phyloP scores from a whole-genome alignment of 92 coral and sea anemone species.

The Siderastrea siderea region DNA sequence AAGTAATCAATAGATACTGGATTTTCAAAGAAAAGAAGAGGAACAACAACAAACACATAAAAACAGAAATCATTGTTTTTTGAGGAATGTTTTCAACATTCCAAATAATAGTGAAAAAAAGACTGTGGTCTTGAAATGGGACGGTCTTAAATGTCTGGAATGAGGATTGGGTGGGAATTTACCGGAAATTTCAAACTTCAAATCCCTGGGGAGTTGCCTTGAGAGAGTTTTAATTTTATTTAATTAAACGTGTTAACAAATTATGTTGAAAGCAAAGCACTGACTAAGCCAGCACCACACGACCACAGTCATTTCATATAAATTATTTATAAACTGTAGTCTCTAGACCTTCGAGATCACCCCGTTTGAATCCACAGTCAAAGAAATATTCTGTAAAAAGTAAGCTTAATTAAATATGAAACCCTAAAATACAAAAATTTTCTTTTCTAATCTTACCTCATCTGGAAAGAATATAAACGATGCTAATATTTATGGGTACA shows the following conservation, averaged over 20 bases:
- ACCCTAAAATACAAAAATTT: background rate
- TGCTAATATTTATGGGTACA: background rate
- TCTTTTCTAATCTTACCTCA: background rate
- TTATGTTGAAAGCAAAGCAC: background rate
- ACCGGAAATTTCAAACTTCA: background rate
- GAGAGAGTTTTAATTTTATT: background rate
- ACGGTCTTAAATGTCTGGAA: background rate
- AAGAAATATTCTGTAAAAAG: background rate
- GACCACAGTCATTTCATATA: background rate
- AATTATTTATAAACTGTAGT: conserved; percentile 1
- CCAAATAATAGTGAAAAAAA: no score
- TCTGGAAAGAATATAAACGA: background rate
- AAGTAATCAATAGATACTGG: no score
- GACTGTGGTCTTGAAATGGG: no score
- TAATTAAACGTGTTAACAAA: background rate
- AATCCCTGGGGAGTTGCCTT: background rate
- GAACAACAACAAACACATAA: no score
- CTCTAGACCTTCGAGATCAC: background rate
- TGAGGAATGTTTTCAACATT: no score
- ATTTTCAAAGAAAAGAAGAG: no score
- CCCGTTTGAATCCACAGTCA: background rate
- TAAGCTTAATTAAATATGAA: background rate
- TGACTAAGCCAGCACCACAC: background rate
- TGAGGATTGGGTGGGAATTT: background rate
- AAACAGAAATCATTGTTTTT: no score